Base-by-base conservation (phyloP, 1,140 invertebrate species). In the Homalodisca vitripennis region DNA sequence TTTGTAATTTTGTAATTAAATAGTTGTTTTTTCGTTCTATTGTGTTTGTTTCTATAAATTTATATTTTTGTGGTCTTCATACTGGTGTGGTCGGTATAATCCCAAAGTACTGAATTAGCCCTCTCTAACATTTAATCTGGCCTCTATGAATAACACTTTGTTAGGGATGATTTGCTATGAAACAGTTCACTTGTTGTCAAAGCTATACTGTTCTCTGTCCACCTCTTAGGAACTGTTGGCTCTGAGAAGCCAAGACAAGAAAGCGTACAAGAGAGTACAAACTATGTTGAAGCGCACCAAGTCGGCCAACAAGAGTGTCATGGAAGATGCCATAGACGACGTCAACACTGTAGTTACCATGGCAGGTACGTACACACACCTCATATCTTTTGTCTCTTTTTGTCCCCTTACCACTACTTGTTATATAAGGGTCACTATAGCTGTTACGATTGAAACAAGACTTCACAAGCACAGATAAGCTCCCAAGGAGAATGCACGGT, bases 291-390 rank as follows among this genome's bases (percentile, higher is more conserved):
- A 88, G 77, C 81, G 92, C 1, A 94, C 92, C 26, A 95, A 95
- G 81, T 91, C 92, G 63, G 92, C 92, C 0, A 94, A 93, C 77
- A 93, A 94, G 78, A 89, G 92, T 6, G 92, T 92, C 2, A 80
- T 95, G 67, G 87, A 87, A 64, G 92, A 94, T 85, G 91, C 92
- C 14, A 82, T 91, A 66, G 89, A 93, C 76, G 85, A 85, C 77
- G 84, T 88, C 31, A 88, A 91, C 73, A 92, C 91, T 63, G 88
- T 88, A 48, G 84, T 92, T 31, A 92, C 90, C 0, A 80, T 88
- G 31, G 84, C 85, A 74, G 81, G 82, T 84, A 63, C 32, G 70
- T 74, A 31, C 26, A 1, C 20, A n/a, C n/a, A n/a, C n/a, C n/a
- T n/a, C n/a, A n/a, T n/a, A n/a, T n/a, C n/a, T n/a, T n/a, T n/a